Conservation (phyloP, 1,140 invertebrate genomes). For the Andrena cerasifolii region DNA sequence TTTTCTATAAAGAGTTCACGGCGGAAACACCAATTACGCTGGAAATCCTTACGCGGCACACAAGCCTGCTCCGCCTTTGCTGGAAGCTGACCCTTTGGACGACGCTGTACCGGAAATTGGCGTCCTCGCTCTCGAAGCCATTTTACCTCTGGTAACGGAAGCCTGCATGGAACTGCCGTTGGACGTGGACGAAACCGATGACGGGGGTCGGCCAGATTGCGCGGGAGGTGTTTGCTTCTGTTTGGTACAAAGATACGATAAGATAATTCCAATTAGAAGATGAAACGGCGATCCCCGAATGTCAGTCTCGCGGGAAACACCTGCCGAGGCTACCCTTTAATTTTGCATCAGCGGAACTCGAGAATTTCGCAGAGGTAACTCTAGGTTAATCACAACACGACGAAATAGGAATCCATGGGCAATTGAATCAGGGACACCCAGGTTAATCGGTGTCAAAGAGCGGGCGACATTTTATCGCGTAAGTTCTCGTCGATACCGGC, state of each 20-base stretch:
- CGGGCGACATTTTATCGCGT: slow-evolving; percentile 51
- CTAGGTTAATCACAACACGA: neutral
- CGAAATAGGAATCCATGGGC: slow-evolving; percentile 41
- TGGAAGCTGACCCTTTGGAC: slow-evolving; percentile 34
- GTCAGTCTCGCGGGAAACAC: neutral
- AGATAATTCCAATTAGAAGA: slow-evolving; percentile 15
- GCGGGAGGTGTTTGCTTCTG: slow-evolving; percentile 59
- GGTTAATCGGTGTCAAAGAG: slow-evolving; percentile 21
- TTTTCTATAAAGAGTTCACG: neutral
- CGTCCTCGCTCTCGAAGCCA: slow-evolving; percentile 63
- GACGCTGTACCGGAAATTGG: slow-evolving; percentile 21
- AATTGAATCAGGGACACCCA: slow-evolving; percentile 6
- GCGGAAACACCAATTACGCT: neutral
- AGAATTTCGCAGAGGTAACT: slow-evolving; percentile 20
- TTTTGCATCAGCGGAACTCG: slow-evolving; percentile 23
- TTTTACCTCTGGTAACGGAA: slow-evolving; percentile 58
- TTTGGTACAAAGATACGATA: slow-evolving; percentile 1
- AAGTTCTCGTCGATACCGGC: slow-evolving; percentile 15
- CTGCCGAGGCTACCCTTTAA: slow-evolving; percentile 20
- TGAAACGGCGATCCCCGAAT: too few species aligned
- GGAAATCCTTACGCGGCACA: slow-evolving; percentile 31
- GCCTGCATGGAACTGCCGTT: slow-evolving; percentile 45
- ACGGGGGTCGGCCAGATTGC: slow-evolving; percentile 50
- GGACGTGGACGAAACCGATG: slow-evolving; percentile 60
- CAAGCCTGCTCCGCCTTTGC: neutral